Base-by-base conservation (phyloP, 2,797 vertebrate genomes). In the Strix occidentalis region DNA sequence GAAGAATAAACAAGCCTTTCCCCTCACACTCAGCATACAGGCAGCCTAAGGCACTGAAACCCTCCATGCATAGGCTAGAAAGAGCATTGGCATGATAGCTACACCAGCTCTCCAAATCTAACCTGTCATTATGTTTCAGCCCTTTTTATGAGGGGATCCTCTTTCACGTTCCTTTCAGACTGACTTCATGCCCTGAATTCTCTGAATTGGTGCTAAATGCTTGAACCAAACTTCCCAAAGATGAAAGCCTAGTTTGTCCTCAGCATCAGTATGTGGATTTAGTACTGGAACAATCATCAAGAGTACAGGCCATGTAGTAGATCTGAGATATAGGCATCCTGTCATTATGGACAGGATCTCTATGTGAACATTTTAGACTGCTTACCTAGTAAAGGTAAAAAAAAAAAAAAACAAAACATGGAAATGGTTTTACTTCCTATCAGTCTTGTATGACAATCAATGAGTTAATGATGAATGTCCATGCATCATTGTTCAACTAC, bases 1-100 rank as follows among this genome's bases (percentile, higher is more conserved):
- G 68, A 86, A 74, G 75, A 85, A 89, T 75, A 97, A 96, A 94
- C 91, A 96, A 71, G 71, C 45, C 79, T 95, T 80, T 48, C 89
- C 81, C 68, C 81, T 95, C 68, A 43, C 71, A n/a, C 60, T 53
- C 70, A 50, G 89, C 83, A 83, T 70, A 80, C 41, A 87, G 77
- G 64, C 78, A 94, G 92, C 94, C 96, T 48, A 28, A 63, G 93
- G 95, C 96, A 45, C 76, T 56, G 84, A 89, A 83, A 82, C 61
- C 64, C 68, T 95, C 68, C 19, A 6, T 72, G 81, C 78, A 63
- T 16, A 80, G 89, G 57, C 78, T 87, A 80, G 85, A 78, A 93
- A 77, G 53, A 71, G 71, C 53, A 7, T 10, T 92, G 81, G 56
- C 57, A 65, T 33, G 54, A 54, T 24, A 70, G 75, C 68, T 51